phyloP scores from a whole-genome alignment of 2,888 invertebrate species.

The Troides aeacus region DNA sequence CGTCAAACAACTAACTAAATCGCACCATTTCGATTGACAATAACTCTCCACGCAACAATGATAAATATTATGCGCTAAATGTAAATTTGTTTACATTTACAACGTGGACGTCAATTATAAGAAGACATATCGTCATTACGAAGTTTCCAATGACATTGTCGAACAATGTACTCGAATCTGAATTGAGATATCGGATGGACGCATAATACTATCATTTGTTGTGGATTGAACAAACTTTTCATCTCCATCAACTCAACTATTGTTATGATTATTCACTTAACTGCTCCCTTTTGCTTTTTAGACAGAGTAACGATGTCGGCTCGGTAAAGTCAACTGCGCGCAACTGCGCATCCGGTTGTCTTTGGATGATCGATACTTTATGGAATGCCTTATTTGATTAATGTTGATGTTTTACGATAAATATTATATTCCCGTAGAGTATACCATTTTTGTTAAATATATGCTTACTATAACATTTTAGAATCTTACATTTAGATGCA shows the following conservation, averaged over 20 bases:
- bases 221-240: constrained; percentile 20
- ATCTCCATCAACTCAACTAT: constrained; percentile 16
- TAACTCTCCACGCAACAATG: constrained; percentile 38
- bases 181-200: constrained; percentile 2
- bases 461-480: not conserved
- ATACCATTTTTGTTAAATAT: not conserved
- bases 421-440: constrained; percentile 9
- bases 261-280: constrained; percentile 26
- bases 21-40: constrained; percentile 85
- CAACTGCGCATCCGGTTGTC: constrained; percentile 41
- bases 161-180: not conserved
- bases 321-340: constrained; percentile 42
- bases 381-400: constrained; percentile 24
- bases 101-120: not conserved
- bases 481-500: constrained; percentile 4
- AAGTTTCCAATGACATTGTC: not conserved
- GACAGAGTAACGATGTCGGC: constrained; percentile 30
- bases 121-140: not conserved
- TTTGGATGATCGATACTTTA: constrained; percentile 44
- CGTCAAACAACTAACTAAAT: constrained; percentile 88
- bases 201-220: constrained; percentile 28
- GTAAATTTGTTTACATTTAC: not conserved
- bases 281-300: constrained; percentile 15
- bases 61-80: constrained; percentile 14
- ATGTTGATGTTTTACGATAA: constrained; percentile 11